A percentile compares a stretch with the other conserved stretches of the same genome.
Evolutionary conservation across 1,140 invertebrate genomes (phyloP).

Genomic region (Drosophila varians): DNA sequence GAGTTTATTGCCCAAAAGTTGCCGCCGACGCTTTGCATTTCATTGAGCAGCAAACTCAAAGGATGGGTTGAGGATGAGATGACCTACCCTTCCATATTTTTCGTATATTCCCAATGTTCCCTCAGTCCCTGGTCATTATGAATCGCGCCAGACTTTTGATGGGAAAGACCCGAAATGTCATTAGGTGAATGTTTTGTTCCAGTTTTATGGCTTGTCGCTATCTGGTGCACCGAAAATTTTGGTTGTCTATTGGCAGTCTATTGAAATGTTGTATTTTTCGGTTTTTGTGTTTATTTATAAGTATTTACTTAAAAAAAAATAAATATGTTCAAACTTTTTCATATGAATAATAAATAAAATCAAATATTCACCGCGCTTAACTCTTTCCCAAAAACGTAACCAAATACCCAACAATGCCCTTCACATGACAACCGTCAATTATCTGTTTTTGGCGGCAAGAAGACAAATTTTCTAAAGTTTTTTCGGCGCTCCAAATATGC

Average conservation of each 20-base stretch:
- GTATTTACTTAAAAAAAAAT: too few species aligned
- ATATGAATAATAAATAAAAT: not conserved
- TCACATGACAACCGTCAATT: conserved; percentile 12
- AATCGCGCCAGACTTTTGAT: conserved; percentile 78
- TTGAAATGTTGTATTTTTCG: too few species aligned
- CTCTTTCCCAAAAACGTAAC: conserved; percentile 8
- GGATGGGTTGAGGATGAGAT: not conserved
- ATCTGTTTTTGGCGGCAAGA: conserved; percentile 57
- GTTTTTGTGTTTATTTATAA: too few species aligned
- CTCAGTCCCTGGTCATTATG: conserved; percentile 55
- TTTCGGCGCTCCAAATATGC: conserved; percentile 68
- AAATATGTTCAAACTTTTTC: not conserved
- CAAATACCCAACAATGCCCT: conserved; percentile 1
- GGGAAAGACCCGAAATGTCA: conserved; percentile 78
- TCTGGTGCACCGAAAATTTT: conserved; percentile 13
- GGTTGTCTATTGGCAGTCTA: not conserved
- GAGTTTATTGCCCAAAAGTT: conserved; percentile 68
- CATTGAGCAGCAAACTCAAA: conserved; percentile 55
- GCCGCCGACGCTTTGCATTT: conserved; percentile 41
- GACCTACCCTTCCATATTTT: not conserved
- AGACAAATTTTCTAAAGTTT: conserved; percentile 17
- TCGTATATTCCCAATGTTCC: conserved; percentile 24
- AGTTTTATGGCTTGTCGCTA: conserved; percentile 55
- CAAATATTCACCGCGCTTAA: not conserved
- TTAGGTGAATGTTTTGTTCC: conserved; percentile 65